A percentile compares a stretch with the other conserved stretches of the same genome.
phyloP scores from a whole-genome alignment of 2,888 invertebrate genomes.

The Opisthograptis luteolata region DNA sequence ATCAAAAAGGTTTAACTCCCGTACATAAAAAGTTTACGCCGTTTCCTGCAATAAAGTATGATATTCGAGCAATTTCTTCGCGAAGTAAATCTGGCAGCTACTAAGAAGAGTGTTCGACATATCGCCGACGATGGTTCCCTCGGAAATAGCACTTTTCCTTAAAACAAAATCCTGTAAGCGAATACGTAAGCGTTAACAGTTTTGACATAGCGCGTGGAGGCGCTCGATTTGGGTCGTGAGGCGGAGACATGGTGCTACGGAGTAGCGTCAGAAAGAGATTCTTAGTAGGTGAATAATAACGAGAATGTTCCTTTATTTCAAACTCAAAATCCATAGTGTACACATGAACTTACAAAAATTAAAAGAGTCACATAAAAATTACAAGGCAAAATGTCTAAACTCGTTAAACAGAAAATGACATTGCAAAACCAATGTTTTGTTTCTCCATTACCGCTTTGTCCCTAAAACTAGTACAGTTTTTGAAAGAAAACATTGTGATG shows the following conservation, averaged over 20 bases:
- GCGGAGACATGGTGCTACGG: constrained; percentile 15
- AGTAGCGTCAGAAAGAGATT: too few species aligned
- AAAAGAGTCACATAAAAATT: too few species aligned
- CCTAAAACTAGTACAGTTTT: too few species aligned
- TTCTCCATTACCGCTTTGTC: too few species aligned
- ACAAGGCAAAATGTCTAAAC: too few species aligned
- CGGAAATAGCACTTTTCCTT: constrained; percentile 33
- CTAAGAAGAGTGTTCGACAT: constrained; percentile 34
- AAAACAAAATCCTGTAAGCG: constrained; percentile 47
- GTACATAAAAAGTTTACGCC: constrained; percentile 31
- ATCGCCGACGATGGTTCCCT: constrained; percentile 22
- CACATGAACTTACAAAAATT: too few species aligned
- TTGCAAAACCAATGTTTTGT: too few species aligned
- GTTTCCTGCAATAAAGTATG: constrained; percentile 29
- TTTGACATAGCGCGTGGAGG: constrained; percentile 47
- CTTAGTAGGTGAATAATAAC: too few species aligned
- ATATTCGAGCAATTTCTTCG: constrained; percentile 19
- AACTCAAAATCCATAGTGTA: too few species aligned
- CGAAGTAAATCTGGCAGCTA: constrained; percentile 11
- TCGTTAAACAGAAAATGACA: too few species aligned
- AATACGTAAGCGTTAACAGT: constrained; percentile 49
- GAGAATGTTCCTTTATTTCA: too few species aligned
- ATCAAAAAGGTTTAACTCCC: constrained; percentile 29
- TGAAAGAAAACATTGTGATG: too few species aligned
- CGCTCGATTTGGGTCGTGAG: constrained; percentile 31